phyloP scores from a whole-genome alignment of 2,888 invertebrate species.

The Drosophila kokeensis region DNA sequence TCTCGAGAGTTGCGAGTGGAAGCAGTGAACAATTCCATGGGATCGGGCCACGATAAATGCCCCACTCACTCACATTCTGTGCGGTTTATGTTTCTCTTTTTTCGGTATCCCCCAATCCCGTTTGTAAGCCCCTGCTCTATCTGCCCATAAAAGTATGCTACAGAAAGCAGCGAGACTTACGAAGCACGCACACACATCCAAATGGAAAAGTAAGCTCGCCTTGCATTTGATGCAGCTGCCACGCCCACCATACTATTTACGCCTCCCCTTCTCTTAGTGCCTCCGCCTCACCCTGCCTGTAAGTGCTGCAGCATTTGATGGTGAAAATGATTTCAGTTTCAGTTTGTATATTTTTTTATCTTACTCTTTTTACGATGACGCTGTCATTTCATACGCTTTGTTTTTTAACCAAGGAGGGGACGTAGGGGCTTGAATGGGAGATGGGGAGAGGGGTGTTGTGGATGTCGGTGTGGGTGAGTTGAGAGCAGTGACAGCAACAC shows the following conservation, averaged over 20 bases:
- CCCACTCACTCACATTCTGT: conserved; percentile 14
- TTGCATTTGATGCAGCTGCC: conserved; percentile 59
- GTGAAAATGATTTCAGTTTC: conserved; percentile 78
- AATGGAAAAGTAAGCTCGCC: conserved; percentile 51
- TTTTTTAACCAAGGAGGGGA: conserved; percentile 54
- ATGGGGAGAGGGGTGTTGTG: too few relatives aligned
- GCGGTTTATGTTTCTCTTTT: background rate
- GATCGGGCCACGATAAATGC: conserved; percentile 43
- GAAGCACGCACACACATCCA: conserved; percentile 47
- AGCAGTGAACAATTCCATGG: conserved; percentile 40
- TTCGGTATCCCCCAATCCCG: background rate
- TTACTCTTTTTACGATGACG: conserved; percentile 67
- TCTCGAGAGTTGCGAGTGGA: conserved; percentile 38
- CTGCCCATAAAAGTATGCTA: conserved; percentile 76
- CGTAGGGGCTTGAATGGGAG: background rate
- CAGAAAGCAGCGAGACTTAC: conserved; percentile 38
- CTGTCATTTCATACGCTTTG: conserved; percentile 74
- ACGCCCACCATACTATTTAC: conserved; percentile 63
- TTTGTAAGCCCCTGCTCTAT: background rate
- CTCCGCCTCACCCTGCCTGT: conserved; percentile 1
- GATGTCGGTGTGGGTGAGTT: conserved; percentile 26
- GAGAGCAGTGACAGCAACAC: conserved; percentile 47
- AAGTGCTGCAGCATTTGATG: conserved; percentile 55
- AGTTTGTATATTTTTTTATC: conserved; percentile 31
- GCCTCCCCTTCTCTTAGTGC: background rate